A percentile compares a stretch with the other conserved stretches of the same genome.
Conservation (phyloP, 2,888 invertebrate species). For the Teinopalpus imperialis region DNA sequence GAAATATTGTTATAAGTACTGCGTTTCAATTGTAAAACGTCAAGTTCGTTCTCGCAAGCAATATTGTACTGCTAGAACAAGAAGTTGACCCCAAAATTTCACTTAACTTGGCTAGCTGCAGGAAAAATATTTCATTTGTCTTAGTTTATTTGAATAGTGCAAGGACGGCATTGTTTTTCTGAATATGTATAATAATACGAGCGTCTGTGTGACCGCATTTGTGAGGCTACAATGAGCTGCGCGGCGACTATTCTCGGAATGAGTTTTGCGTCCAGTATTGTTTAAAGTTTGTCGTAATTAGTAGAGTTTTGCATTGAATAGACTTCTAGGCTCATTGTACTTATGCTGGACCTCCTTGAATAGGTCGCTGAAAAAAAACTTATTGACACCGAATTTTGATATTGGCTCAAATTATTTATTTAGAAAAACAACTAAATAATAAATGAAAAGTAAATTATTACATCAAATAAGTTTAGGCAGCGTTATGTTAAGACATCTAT, state of each 20-base stretch:
- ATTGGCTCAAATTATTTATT: too few species aligned
- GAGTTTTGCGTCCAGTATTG: conserved; percentile 80
- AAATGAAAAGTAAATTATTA: too few species aligned
- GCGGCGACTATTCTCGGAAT: conserved; percentile 72
- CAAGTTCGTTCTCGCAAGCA: conserved; percentile 24
- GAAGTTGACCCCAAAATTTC: conserved; percentile 41
- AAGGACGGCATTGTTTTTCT: conserved; percentile 74
- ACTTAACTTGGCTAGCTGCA: conserved; percentile 38
- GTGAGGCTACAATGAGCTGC: conserved; percentile 70
- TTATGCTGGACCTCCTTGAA: conserved; percentile 35
- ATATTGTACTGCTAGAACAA: conserved; percentile 24
- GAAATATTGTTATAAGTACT: conserved; percentile 12
- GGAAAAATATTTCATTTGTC: conserved; percentile 67
- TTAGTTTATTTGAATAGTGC: conserved; percentile 69
- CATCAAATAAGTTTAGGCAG: too few species aligned
- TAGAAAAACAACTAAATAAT: too few species aligned
- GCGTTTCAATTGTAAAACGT: conserved; percentile 34
- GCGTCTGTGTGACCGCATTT: conserved; percentile 76
- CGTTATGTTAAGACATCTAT: too few species aligned
- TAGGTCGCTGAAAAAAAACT: conserved; percentile 26
- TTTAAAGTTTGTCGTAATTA: conserved; percentile 81
- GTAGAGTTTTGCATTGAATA: conserved; percentile 74
- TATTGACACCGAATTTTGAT: conserved; percentile 18
- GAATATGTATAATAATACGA: conserved; percentile 75
- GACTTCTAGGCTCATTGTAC: conserved; percentile 71